phyloP scores from a whole-genome alignment of 2,888 invertebrate species.

The Aporophyla lueneburgensis region DNA sequence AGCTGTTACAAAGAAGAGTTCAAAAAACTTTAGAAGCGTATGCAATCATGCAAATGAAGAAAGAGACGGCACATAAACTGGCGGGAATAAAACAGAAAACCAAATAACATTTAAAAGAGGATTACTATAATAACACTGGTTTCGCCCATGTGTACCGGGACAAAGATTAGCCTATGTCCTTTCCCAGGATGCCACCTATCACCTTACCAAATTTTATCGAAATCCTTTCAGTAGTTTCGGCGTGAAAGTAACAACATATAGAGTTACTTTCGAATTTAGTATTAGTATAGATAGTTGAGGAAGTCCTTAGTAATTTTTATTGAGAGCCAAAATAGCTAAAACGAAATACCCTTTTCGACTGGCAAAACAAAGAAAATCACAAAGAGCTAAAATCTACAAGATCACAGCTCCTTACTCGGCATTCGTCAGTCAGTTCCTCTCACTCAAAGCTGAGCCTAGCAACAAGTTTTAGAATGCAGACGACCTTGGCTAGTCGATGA shows the following conservation, averaged over 20 bases:
- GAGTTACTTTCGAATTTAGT: too few relatives aligned
- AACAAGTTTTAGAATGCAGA: conserved; percentile 48
- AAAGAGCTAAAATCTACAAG: background rate
- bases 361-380: background rate
- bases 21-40: background rate
- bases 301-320: background rate
- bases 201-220: too few relatives aligned
- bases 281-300: too few relatives aligned
- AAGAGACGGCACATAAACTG: background rate
- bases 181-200: too few relatives aligned
- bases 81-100: background rate
- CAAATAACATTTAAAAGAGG: background rate
- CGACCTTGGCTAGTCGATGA: conserved; percentile 41
- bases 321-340: background rate
- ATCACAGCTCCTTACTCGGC: background rate
- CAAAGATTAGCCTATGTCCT: too few relatives aligned
- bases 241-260: too few relatives aligned
- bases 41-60: background rate
- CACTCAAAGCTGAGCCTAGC: conserved; percentile 34
- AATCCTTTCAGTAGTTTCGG: too few relatives aligned
- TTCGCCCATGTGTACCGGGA: too few relatives aligned
- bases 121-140: background rate
- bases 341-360: background rate
- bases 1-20: conserved; percentile 11
- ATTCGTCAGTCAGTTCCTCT: conserved; percentile 12